Conservation (phyloP, 2,113 vertebrate species). For the Brachyhypopomus occidentalis region DNA sequence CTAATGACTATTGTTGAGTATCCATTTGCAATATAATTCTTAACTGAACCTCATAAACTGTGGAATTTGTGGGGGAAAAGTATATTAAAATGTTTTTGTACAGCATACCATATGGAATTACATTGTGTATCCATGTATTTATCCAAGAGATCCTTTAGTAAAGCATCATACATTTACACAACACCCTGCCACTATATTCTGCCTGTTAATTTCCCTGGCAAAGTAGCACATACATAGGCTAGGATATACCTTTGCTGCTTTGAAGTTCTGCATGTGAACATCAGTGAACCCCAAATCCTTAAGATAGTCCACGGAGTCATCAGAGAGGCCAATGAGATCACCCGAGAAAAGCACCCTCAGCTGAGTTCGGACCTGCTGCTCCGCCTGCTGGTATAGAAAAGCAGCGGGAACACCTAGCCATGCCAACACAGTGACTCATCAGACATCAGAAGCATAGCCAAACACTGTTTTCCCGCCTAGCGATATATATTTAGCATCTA, state of each 20-base stretch:
- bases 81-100: no score
- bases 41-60: no score
- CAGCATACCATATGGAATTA: no score
- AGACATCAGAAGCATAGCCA: background rate
- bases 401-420: constrained; percentile 71
- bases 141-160: no score
- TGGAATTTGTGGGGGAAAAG: no score
- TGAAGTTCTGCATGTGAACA: constrained; percentile 55
- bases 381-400: constrained; percentile 63
- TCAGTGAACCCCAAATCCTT: constrained; percentile 64
- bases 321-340: constrained; percentile 66
- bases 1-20: no score
- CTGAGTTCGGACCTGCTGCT: constrained; percentile 47
- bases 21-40: no score
- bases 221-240: constrained; percentile 17
- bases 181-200: no score
- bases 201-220: no score
- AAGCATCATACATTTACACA: no score
- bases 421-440: background rate
- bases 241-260: constrained; percentile 55
- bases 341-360: constrained; percentile 69
- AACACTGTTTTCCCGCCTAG: background rate
- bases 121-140: no score
- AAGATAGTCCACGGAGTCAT: constrained; percentile 61
- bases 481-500: background rate